phyloP scores from a whole-genome alignment of 1,140 invertebrate genomes.

The Notospermus geniculatus region DNA sequence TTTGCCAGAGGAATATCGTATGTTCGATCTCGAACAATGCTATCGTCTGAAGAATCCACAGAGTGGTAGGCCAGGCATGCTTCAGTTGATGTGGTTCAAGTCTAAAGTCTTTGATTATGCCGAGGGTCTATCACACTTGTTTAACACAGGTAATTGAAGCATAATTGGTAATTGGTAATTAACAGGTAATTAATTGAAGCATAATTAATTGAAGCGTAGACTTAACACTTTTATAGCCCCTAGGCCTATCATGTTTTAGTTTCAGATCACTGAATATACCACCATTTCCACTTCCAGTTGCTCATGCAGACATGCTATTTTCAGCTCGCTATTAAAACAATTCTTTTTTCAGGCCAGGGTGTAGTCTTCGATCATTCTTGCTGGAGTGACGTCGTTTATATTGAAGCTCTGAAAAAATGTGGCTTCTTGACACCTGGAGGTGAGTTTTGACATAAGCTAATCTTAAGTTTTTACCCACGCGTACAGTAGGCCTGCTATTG shows the following conservation, averaged over 20 bases:
- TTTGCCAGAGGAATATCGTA: not conserved
- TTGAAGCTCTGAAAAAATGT: constrained; percentile 2
- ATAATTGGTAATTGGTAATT: no score
- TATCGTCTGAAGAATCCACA: not conserved
- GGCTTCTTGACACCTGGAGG: constrained; percentile 2
- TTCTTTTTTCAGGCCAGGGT: constrained; percentile 7
- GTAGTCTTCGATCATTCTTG: constrained; percentile 1
- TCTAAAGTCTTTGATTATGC: not conserved
- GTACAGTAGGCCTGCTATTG: no score
- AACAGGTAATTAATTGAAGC: no score
- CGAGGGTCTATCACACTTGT: not conserved
- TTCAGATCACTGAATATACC: no score
- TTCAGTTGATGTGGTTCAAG: not conserved
- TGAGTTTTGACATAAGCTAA: not conserved
- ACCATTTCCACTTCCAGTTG: no score
- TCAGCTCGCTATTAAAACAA: no score
- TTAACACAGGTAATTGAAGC: not conserved
- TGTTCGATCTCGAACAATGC: not conserved
- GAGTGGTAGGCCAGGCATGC: not conserved
- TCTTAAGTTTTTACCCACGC: no score
- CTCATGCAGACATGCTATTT: no score
- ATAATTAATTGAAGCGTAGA: no score
- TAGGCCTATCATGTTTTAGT: no score
- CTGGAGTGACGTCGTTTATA: not conserved
- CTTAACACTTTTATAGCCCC: no score